These are phyloP conservation scores for Channa striata DNA, from an alignment of 2,797 vertebrate species.

Conservation along the genomic window DNA sequence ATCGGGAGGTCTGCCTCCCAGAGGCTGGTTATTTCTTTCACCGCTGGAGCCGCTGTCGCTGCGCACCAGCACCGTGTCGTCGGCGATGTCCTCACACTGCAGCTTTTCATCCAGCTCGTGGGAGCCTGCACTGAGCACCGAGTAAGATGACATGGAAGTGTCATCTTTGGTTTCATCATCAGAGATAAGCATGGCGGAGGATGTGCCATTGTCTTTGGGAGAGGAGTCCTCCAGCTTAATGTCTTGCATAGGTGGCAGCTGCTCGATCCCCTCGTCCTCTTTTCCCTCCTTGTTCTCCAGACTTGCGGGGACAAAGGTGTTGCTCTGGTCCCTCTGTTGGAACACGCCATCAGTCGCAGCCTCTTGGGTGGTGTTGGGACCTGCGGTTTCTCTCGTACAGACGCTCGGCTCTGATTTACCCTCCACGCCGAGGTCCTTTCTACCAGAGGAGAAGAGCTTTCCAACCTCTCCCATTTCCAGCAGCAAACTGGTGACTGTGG, in stretches of 20 bases:
- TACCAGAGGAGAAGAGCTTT: conserved; percentile 87
- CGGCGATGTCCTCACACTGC: conserved; percentile 95
- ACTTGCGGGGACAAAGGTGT: conserved; percentile 60
- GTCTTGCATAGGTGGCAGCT: conserved; percentile 90
- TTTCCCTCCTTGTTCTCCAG: conserved; percentile 46
- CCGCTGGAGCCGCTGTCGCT: conserved; percentile 59
- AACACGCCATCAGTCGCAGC: not conserved
- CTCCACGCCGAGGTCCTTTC: conserved; percentile 73
- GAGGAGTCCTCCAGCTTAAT: conserved; percentile 95
- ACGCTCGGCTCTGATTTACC: conserved; percentile 15
- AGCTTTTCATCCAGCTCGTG: conserved; percentile 96
- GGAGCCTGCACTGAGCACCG: conserved; percentile 94
- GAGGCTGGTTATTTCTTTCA: conserved; percentile 59
- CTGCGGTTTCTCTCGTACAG: conserved; percentile 6
- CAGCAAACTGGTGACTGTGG: conserved; percentile 95
- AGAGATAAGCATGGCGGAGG: conserved; percentile 94
- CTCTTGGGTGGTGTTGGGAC: conserved; percentile 32
- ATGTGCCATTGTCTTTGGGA: conserved; percentile 89
- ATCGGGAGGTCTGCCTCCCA: conserved; percentile 32
- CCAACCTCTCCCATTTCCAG: conserved; percentile 98
- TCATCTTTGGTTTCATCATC: conserved; percentile 97
- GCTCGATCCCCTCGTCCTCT: conserved; percentile 66
- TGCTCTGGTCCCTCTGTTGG: conserved; percentile 60
- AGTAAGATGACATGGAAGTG: conserved; percentile 97
- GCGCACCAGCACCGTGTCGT: conserved; percentile 95